Evolutionary conservation across 2,888 invertebrate genomes (phyloP).

Genomic region (Argyresthia goedartella): DNA sequence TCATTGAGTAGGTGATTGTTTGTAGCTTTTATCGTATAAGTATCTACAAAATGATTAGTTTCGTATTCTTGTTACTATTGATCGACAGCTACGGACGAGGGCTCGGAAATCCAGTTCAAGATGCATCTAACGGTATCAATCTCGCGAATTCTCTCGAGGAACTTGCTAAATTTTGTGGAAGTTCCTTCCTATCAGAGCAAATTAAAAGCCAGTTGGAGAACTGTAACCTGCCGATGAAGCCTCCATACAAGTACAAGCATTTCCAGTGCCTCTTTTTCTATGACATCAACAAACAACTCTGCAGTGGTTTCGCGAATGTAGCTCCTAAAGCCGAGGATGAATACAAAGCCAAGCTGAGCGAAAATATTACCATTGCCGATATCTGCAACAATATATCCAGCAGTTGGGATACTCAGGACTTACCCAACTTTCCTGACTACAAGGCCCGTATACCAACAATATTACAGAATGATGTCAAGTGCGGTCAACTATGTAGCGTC

Average conservation of each 20-base stretch:
- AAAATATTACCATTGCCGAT: slow-evolving; percentile 26
- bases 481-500: slow-evolving; percentile 38
- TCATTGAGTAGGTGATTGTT: neutral
- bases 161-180: slow-evolving; percentile 35
- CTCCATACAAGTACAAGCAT: slow-evolving; percentile 25
- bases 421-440: slow-evolving; percentile 23
- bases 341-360: slow-evolving; percentile 23
- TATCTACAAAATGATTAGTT: neutral
- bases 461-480: slow-evolving; percentile 13
- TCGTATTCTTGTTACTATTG: slow-evolving; percentile 31
- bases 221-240: slow-evolving; percentile 24
- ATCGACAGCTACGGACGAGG: slow-evolving; percentile 36
- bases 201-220: slow-evolving; percentile 27
- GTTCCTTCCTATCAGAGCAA: slow-evolving; percentile 28
- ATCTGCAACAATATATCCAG: slow-evolving; percentile 29
- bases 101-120: slow-evolving; percentile 31
- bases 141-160: slow-evolving; percentile 16
- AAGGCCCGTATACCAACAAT: slow-evolving; percentile 11
- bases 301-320: slow-evolving; percentile 23
- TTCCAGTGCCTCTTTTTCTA: slow-evolving; percentile 49
- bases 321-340: slow-evolving; percentile 22
- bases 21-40: neutral
- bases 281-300: slow-evolving; percentile 48
- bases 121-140: slow-evolving; percentile 12
- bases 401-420: slow-evolving; percentile 31